A percentile compares a stretch with the other conserved stretches of the same genome.
Evolutionary conservation across 2,797 vertebrate genomes (phyloP).

Genomic region (Atherinosoma microstoma): DNA sequence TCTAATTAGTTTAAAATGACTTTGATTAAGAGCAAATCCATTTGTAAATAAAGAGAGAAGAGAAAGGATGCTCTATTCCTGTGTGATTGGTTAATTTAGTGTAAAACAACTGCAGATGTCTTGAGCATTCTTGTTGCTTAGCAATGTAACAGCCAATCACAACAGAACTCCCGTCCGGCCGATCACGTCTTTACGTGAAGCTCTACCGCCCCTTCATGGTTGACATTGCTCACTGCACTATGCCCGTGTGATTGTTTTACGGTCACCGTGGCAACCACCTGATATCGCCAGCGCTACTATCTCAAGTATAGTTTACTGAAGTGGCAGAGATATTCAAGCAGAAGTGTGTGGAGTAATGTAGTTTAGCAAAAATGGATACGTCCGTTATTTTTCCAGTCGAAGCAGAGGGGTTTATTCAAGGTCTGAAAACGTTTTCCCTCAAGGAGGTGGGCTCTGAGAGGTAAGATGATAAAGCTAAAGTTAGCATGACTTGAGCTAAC

Average conservation of each 20-base stretch:
- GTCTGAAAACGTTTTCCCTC: slow-evolving; percentile 81
- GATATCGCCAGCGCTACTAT: background rate
- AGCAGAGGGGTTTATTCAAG: slow-evolving; percentile 83
- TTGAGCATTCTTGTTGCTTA: background rate
- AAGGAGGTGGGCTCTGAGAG: slow-evolving; percentile 83
- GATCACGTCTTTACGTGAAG: background rate
- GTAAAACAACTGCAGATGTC: background rate
- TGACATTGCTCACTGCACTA: background rate
- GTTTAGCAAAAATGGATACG: slow-evolving; percentile 58
- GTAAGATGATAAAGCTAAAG: slow-evolving; percentile 53
- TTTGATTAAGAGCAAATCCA: no score
- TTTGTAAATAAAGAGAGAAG: no score
- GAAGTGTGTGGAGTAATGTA: background rate
- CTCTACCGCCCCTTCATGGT: slow-evolving; percentile 53
- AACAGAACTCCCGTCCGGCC: background rate
- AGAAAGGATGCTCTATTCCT: background rate
- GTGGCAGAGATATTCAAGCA: background rate
- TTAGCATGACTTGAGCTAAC: slow-evolving; percentile 1
- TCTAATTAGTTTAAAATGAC: no score
- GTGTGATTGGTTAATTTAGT: background rate
- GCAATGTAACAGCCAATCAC: slow-evolving; percentile 10
- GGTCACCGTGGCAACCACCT: slow-evolving; percentile 70
- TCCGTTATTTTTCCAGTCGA: slow-evolving; percentile 81
- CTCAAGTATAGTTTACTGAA: background rate
- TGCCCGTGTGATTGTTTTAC: slow-evolving; percentile 20